Base-by-base conservation (phyloP, 2,888 invertebrate genomes). In the Patella pellucida region DNA sequence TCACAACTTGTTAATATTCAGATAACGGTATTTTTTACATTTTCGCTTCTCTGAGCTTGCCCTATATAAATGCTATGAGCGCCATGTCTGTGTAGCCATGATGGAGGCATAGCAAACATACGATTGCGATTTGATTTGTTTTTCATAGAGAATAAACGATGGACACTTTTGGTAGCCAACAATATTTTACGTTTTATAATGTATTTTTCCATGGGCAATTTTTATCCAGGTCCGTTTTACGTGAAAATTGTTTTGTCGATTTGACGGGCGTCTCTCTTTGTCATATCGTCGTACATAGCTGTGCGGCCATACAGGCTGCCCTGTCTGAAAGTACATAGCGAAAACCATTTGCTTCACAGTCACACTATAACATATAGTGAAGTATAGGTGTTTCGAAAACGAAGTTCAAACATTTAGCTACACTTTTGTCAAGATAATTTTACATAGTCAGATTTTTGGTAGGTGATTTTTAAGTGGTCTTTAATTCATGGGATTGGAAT, bases 401-500 rank as follows among this genome's bases (percentile, higher is more conserved):
- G 78, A 79, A 72, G 67, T 75, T 79, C 77, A 79, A 83, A 76
- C 75, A 82, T 75, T 51, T 14, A 69, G 51, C 73, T 78, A 80
- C 75, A 76, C 50, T 69, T 76, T 68, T 72, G 73, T 76, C 75
- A 78, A 68, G 68, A 23, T 73, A 76, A 78, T 74, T 73, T 78
- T 76, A 54, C 68, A 52, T 74, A 14, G 23, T 72, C 52, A 19
- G 15, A 56, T 14, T 68, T 23, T 62, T n/a, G 67, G 67, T 68
- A 72, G 82, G 80, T 87, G 79, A 86, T 83, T 85, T 87, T 88
- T 81, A 88, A 81, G 71, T 79, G 86, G 81, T 85, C 81, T 89
- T 89, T 89, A 83, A 89, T 89, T 89, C 88, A 89, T 88, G 82
- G 83, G 78, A 81, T 79, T 79, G 78, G 78, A 80, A 83, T 82